Percentiles rank a stretch among this genome's conserved stretches.
These are phyloP conservation scores for Ammodytes dubius DNA, from an alignment of 2,113 vertebrate species.

Conservation along the genomic window DNA sequence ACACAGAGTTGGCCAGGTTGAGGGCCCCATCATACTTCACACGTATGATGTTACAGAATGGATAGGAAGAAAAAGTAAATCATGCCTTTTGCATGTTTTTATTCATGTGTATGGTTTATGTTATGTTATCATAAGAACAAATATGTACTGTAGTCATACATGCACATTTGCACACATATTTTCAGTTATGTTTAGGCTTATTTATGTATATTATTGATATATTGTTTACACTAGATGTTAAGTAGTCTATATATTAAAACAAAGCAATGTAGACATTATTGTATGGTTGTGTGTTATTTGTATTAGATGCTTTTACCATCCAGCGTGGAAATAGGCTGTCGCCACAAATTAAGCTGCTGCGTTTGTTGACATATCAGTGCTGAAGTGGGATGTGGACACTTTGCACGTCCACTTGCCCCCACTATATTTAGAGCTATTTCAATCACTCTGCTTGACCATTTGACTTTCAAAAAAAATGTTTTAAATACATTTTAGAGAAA, in stretches of 20 bases:
- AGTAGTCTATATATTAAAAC: neutral
- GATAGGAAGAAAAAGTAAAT: neutral
- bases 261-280: neutral
- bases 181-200: neutral
- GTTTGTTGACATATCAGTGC: neutral
- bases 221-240: neutral
- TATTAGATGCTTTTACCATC: neutral
- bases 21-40: neutral
- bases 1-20: neutral
- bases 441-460: neutral
- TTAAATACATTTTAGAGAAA: no score
- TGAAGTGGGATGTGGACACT: neutral
- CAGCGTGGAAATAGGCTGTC: neutral
- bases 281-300: neutral
- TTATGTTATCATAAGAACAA: neutral
- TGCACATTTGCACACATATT: neutral
- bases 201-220: neutral
- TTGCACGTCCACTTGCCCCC: neutral
- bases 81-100: neutral
- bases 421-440: neutral
- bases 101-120: neutral
- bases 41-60: constrained; percentile 6
- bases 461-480: no score
- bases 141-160: neutral
- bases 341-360: neutral